Evolutionary conservation across 2,113 vertebrate genomes (phyloP).

Genomic region (human (Homo sapiens)): GRCh38 chr15:86393001-86393500

Average conservation of each 20-base stretch:
- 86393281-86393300: background rate
- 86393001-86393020: conserved; percentile 59
- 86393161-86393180: background rate
- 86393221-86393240: background rate
- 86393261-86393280: background rate
- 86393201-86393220: background rate
- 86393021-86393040: conserved; percentile 76
- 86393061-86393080: conserved; percentile 71
- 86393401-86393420: background rate
- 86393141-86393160: conserved; percentile 28
- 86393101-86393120: conserved; percentile 56
- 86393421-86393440: conserved; percentile 43
- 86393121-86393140: background rate
- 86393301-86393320: background rate
- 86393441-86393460: conserved; percentile 47
- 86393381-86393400: conserved; percentile 52
- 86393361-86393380: conserved; percentile 21
- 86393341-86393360: background rate
- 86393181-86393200: background rate
- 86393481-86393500: conserved; percentile 64
- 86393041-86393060: conserved; percentile 76
- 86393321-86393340: background rate
- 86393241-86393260: background rate
- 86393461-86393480: conserved; percentile 39
- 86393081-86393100: conserved; percentile 67